These are phyloP conservation scores for Genyomyrus donnyi DNA, from an alignment of 2,113 vertebrate species.

Conservation along the genomic window DNA sequence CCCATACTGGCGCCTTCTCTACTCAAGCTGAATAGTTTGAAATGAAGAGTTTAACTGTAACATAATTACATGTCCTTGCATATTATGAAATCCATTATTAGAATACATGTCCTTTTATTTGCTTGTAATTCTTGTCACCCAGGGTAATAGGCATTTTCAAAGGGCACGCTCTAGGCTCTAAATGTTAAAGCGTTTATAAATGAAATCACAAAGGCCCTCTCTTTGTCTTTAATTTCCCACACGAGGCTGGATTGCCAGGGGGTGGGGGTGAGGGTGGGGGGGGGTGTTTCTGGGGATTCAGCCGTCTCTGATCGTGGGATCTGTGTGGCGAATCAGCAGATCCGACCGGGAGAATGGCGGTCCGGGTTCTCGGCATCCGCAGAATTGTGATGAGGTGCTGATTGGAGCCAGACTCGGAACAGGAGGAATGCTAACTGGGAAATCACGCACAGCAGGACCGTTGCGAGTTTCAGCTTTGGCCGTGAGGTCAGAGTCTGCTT, in stretches of 20 bases:
- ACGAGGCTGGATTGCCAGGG: conserved; percentile 53
- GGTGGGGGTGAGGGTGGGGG: background rate
- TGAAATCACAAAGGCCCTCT: conserved; percentile 46
- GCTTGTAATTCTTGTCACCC: conserved; percentile 65
- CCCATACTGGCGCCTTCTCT: conserved; percentile 48
- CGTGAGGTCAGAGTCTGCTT: background rate
- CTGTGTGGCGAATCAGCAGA: conserved; percentile 61
- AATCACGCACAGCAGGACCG: background rate
- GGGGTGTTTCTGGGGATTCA: conserved; percentile 53
- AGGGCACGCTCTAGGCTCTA: conserved; percentile 53
- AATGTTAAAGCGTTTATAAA: conserved; percentile 50
- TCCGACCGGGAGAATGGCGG: conserved; percentile 54
- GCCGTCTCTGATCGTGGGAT: conserved; percentile 60
- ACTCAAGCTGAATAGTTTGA: conserved; percentile 54
- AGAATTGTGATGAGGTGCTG: conserved; percentile 46
- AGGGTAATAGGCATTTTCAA: conserved; percentile 63
- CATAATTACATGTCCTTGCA: conserved; percentile 63
- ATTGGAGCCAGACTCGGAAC: background rate
- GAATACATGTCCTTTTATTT: conserved; percentile 69
- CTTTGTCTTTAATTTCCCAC: conserved; percentile 64
- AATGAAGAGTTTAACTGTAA: conserved; percentile 56
- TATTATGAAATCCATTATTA: conserved; percentile 65
- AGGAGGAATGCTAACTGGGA: background rate
- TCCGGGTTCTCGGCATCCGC: conserved; percentile 39
- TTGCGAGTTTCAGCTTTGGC: background rate